phyloP scores from a whole-genome alignment of 2,888 invertebrate genomes.

The Melinaea menophilus region DNA sequence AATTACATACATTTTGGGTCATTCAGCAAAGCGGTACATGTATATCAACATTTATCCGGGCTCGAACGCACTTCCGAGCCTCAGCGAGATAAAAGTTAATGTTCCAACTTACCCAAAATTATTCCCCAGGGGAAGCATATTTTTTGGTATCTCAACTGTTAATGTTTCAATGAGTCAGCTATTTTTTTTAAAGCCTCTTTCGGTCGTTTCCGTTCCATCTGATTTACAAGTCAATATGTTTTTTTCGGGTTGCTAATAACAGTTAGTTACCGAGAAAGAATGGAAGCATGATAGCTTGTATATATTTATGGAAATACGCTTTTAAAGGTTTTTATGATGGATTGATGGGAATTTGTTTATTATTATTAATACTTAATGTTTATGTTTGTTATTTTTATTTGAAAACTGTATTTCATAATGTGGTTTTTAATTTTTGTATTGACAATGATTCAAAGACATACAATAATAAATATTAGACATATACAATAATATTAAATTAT shows the following conservation, averaged over 20 bases:
- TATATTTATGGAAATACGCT: background rate
- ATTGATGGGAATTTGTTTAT: background rate
- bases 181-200: conserved; percentile 27
- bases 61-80: conserved; percentile 19
- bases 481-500: background rate
- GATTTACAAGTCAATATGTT: conserved; percentile 28
- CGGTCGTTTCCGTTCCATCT: conserved; percentile 10
- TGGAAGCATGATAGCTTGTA: background rate
- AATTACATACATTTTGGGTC: conserved; percentile 8
- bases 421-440: too few relatives aligned
- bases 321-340: background rate
- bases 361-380: background rate
- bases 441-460: too few relatives aligned
- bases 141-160: conserved; percentile 44
- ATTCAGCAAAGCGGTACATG: conserved; percentile 16
- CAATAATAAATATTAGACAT: too few relatives aligned
- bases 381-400: too few relatives aligned
- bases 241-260: conserved; percentile 8
- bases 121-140: conserved; percentile 51
- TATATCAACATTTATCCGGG: conserved; percentile 36
- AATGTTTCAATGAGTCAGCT: conserved; percentile 42
- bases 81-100: conserved; percentile 67
- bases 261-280: background rate
- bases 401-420: too few relatives aligned
- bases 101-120: conserved; percentile 68